Evolutionary conservation across 2,113 vertebrate genomes (phyloP).

Genomic region (Plecotus auritus): DNA sequence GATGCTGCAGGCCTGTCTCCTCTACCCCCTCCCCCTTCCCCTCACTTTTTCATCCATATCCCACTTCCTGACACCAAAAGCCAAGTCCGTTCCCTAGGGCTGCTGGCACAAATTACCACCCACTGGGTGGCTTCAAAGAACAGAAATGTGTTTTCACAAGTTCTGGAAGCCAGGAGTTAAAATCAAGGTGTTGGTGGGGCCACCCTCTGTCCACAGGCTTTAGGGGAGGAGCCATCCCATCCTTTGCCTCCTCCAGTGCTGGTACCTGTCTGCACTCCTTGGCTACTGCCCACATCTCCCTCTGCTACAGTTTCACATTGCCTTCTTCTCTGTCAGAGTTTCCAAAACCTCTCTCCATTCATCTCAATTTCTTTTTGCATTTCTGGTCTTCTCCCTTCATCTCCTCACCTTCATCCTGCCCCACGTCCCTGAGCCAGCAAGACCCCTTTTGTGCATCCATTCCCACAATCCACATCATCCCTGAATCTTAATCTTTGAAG

Average conservation of each 20-base stretch:
- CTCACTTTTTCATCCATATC: not conserved
- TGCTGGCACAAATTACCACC: not conserved
- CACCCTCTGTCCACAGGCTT: fast-evolving
- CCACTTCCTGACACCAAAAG: not conserved
- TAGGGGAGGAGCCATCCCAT: no score
- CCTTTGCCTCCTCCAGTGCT: not conserved
- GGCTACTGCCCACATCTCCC: fast-evolving
- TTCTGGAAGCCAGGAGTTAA: not conserved
- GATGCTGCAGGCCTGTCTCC: not conserved
- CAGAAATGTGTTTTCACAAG: not conserved
- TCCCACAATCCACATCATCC: not conserved
- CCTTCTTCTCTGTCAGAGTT: not conserved
- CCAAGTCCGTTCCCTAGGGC: not conserved
- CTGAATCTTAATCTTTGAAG: not conserved
- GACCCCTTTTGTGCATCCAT: not conserved
- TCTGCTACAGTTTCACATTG: not conserved
- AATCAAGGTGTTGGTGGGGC: not conserved
- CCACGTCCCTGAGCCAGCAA: not conserved
- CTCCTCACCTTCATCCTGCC: not conserved
- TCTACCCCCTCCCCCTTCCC: fast-evolving
- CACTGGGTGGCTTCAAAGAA: not conserved
- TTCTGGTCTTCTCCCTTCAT: not conserved
- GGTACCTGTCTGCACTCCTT: fast-evolving
- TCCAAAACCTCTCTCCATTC: not conserved
- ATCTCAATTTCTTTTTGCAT: not conserved